Base-by-base conservation (phyloP, 2,888 invertebrate species). In the Apocheima hispidaria region DNA sequence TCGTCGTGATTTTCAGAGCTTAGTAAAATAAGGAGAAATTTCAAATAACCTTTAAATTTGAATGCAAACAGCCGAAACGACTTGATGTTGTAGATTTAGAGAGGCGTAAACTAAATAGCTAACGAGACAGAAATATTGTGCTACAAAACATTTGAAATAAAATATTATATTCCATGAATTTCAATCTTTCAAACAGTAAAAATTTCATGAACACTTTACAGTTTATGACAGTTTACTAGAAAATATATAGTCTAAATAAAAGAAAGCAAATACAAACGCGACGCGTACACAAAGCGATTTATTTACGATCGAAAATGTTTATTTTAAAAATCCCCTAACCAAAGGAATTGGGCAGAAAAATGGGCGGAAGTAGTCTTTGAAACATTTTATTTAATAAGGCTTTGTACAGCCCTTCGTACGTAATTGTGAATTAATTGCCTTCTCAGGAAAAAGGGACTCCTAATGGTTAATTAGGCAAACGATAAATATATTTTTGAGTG, bases 351-450 rank as follows among this genome's bases (percentile, higher is more conserved):
- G 72, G 67, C 69, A 60, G 78, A 86, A 84, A 77, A 85, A 81
- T 74, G 76, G 70, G 44, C 73, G 75, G 76, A 76, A 75, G 76
- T 70, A 76, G 77, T 76, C 82, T 84, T 85, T 81, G 81, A 81
- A 86, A 86, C 82, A 81, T 88, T 90, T 86, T 86, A 88, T 89
- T 90, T 87, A 89, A 89, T 87, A 87, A 88, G 81, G 78, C 84
- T 81, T 76, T 82, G 82, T 84, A 80, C 76, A 86, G 86, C 85
- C 83, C 85, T 86, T 83, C 80, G 84, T 86, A 86, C 83, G 84
- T 90, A 90, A 90, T 90, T 90, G 88, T 87, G 79, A 88, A 90
- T 89, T 89, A 89, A 90, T 89, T 87, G 84, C 82, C 76, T 80
- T 81, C 77, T 79, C 73, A 79, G 73, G 79, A 82, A 83, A 83